phyloP scores from a whole-genome alignment of 2,888 invertebrate genomes.

The Ptilodon capucinus region DNA sequence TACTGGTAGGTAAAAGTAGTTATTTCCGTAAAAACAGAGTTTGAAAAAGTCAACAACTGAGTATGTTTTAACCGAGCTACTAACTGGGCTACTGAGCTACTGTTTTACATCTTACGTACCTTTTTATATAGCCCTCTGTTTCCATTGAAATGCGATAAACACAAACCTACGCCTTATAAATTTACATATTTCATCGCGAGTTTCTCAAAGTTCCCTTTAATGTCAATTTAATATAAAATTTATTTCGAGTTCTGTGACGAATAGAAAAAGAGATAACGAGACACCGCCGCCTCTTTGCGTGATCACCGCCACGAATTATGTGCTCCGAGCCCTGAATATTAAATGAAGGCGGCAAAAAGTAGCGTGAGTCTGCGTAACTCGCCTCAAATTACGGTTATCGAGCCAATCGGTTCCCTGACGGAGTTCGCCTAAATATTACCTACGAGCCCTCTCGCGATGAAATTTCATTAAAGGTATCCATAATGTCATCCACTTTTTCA shows the following conservation, averaged over 20 bases:
- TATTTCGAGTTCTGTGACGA: conserved; percentile 59
- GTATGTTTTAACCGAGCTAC: not conserved
- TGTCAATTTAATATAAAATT: conserved; percentile 56
- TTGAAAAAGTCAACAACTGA: too few species aligned
- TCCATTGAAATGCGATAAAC: conserved; percentile 39
- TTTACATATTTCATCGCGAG: conserved; percentile 42
- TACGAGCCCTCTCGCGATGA: conserved; percentile 32
- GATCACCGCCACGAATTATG: conserved; percentile 72
- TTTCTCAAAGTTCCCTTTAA: conserved; percentile 47
- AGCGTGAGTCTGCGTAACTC: conserved; percentile 54
- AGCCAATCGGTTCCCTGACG: conserved; percentile 55
- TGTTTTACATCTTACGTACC: conserved; percentile 12
- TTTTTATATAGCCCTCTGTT: conserved; percentile 22
- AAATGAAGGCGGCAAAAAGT: conserved; percentile 60
- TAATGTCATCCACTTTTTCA: conserved; percentile 48
- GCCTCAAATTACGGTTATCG: conserved; percentile 64
- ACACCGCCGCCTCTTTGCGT: conserved; percentile 54
- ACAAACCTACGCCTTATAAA: conserved; percentile 33
- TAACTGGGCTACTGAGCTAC: conserved; percentile 2
- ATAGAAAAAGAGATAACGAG: conserved; percentile 70
- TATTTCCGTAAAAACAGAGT: too few species aligned
- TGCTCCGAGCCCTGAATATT: conserved; percentile 66
- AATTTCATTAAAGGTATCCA: conserved; percentile 50
- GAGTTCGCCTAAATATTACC: conserved; percentile 43
- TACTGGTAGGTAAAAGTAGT: too few species aligned